These are phyloP conservation scores for Lamellibrachia columna DNA, from an alignment of 2,888 invertebrate species.

Conservation along the genomic window DNA sequence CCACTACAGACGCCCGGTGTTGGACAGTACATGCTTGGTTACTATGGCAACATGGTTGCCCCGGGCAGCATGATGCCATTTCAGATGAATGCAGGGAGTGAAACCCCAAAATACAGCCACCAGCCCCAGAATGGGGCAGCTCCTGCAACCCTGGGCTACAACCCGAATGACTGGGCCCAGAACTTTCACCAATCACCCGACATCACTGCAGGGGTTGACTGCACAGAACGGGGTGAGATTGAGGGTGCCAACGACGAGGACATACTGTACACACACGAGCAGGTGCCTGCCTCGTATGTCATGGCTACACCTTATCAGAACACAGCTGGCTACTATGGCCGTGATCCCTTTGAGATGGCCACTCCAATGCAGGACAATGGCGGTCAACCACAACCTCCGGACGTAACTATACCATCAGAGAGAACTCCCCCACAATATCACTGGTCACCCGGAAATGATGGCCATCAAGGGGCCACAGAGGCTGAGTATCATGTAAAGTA, in stretches of 20 bases:
- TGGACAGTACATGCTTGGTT: constrained; percentile 5
- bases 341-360: background rate
- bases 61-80: background rate
- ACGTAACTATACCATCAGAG: background rate
- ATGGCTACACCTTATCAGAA: background rate
- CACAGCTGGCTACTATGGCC: background rate
- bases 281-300: background rate
- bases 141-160: background rate
- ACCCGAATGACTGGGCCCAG: background rate
- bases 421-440: background rate
- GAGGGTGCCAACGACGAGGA: constrained; percentile 22
- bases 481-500: background rate
- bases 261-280: background rate
- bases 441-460: background rate
- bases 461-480: background rate
- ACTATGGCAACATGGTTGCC: background rate
- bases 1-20: background rate
- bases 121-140: background rate
- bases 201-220: background rate
- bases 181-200: constrained; percentile 9
- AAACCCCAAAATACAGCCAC: background rate
- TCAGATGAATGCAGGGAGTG: background rate
- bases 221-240: constrained; percentile 8
- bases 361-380: constrained; percentile 12
- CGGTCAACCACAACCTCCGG: background rate